phyloP scores from a whole-genome alignment of 1,140 invertebrate genomes.

The Aphaenogaster rudis region DNA sequence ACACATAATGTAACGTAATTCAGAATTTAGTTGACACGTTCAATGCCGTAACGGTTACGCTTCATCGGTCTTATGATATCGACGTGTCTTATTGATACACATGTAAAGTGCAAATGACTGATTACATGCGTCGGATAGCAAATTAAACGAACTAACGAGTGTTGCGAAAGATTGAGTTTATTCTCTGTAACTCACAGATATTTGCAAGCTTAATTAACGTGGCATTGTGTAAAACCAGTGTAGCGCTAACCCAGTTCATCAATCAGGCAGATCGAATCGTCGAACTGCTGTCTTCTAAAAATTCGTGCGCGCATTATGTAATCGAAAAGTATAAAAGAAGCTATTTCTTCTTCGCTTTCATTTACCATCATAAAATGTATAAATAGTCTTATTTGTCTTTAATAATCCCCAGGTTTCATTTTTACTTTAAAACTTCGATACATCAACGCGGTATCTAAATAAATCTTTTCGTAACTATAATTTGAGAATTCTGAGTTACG shows the following conservation, averaged over 20 bases:
- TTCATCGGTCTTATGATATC: constrained; percentile 10
- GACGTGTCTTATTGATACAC: constrained; percentile 24
- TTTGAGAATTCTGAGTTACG: too few relatives aligned
- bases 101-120: neutral
- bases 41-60: constrained; percentile 31
- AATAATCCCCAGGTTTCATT: neutral
- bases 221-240: neutral
- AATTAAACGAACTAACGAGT: constrained; percentile 19
- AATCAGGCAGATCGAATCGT: neutral
- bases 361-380: neutral
- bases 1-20: neutral
- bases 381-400: neutral
- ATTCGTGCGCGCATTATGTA: neutral
- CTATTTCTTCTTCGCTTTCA: neutral
- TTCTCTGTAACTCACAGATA: neutral
- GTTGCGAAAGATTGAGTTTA: constrained; percentile 20
- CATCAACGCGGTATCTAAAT: neutral
- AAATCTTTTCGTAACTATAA: too few relatives aligned
- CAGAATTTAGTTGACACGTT: constrained; percentile 40
- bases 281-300: neutral
- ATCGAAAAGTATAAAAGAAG: neutral
- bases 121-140: neutral
- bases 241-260: neutral
- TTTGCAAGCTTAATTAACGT: neutral
- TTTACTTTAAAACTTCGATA: neutral